Percentiles rank a stretch among this genome's conserved stretches.
phyloP scores from a whole-genome alignment of 1,140 invertebrate genomes.

The Acromyrmex charruanus region DNA sequence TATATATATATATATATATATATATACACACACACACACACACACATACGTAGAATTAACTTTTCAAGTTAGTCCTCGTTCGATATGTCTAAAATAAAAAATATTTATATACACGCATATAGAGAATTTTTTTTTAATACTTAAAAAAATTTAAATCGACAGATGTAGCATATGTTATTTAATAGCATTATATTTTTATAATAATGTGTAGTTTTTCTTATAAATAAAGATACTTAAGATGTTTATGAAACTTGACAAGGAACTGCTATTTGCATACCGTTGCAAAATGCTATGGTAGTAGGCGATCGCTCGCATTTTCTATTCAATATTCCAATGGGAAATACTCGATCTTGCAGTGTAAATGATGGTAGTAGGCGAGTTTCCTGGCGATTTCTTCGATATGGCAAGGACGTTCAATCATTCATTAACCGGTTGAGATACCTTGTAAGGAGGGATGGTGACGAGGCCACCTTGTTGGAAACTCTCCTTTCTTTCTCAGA shows the following conservation, averaged over 20 bases:
- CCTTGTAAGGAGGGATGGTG: conserved; percentile 81
- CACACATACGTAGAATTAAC: no score
- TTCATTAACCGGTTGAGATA: conserved; percentile 66
- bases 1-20: background rate
- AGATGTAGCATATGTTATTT: background rate
- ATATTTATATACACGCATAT: background rate
- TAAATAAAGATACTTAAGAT: background rate
- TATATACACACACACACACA: no score
- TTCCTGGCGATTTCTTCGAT: conserved; percentile 52
- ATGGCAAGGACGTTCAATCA: conserved; percentile 74
- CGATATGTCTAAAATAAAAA: background rate
- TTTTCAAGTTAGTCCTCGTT: background rate
- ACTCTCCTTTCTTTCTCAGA: conserved; percentile 77
- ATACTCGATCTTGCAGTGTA: conserved; percentile 30
- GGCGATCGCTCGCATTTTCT: conserved; percentile 11
- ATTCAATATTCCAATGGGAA: background rate
- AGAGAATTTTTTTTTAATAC: background rate
- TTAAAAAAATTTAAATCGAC: background rate
- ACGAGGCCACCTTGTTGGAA: conserved; percentile 74
- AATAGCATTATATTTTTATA: background rate
- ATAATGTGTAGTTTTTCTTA: background rate
- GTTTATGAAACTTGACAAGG: background rate
- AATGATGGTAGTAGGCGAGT: conserved; percentile 54
- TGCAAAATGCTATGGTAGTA: conserved; percentile 1
- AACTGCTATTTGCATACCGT: background rate